phyloP scores from a whole-genome alignment of 1,140 invertebrate genomes.

The Dendrolimus punctatus region DNA sequence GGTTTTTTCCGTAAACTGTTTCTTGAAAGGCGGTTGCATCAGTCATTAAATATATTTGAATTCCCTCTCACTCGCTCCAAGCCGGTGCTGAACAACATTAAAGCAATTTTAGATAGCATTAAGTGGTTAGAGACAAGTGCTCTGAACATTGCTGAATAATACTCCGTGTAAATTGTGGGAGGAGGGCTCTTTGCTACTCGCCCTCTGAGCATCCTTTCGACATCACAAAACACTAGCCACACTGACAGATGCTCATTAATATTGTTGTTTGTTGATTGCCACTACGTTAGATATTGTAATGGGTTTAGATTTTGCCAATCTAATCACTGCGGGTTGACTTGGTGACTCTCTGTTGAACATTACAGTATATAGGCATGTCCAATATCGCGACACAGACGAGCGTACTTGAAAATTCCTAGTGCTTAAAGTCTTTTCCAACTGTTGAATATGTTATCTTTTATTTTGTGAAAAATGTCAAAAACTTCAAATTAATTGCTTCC shows the following conservation, averaged over 20 bases:
- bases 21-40: constrained; percentile 4
- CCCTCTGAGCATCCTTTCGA: constrained; percentile 10
- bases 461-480: too few relatives aligned
- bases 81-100: constrained; percentile 19
- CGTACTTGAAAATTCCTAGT: too few relatives aligned
- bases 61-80: constrained; percentile 14
- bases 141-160: constrained; percentile 31
- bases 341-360: too few relatives aligned
- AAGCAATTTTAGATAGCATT: constrained; percentile 29
- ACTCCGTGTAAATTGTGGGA: constrained; percentile 22
- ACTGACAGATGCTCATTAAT: constrained; percentile 20
- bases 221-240: constrained; percentile 11
- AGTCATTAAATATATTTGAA: constrained; percentile 13
- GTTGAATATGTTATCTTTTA: too few relatives aligned
- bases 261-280: constrained; percentile 2
- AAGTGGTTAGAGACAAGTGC: constrained; percentile 33
- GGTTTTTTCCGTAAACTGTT: constrained; percentile 6
- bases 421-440: too few relatives aligned
- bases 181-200: constrained; percentile 16
- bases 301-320: too few relatives aligned
- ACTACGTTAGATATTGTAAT: too few relatives aligned
- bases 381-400: too few relatives aligned
- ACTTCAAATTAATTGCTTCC: too few relatives aligned
- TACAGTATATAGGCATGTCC: too few relatives aligned
- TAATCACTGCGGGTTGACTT: too few relatives aligned